These are phyloP conservation scores for Geophilus truncorum DNA, from an alignment of 2,888 invertebrate genomes.

Conservation along the genomic window DNA sequence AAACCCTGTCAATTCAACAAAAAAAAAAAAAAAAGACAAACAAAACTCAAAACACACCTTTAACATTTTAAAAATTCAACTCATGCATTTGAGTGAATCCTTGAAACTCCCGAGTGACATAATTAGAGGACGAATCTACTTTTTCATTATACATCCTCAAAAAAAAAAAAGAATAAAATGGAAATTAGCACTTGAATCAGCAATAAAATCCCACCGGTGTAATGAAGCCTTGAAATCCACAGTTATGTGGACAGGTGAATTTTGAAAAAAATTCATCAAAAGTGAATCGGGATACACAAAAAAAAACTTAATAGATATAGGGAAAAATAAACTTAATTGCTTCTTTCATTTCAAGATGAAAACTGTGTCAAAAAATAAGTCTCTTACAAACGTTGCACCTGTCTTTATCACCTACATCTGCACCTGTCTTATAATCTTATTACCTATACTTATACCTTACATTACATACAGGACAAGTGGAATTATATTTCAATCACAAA, in stretches of 20 bases:
- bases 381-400: not conserved
- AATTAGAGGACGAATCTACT: not conserved
- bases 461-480: not conserved
- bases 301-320: not conserved
- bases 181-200: not conserved
- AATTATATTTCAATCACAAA: not conserved
- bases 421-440: not conserved
- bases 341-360: conserved; percentile 5
- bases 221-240: not conserved
- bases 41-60: not conserved
- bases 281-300: no score
- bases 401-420: conserved; percentile 13
- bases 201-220: not conserved
- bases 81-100: conserved; percentile 11
- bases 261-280: not conserved
- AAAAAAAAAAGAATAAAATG: not conserved
- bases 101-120: not conserved
- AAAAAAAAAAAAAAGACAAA: not conserved
- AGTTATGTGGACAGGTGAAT: not conserved
- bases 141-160: not conserved
- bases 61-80: not conserved
- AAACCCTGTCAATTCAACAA: not conserved
- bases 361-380: conserved; percentile 18
- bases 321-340: not conserved
- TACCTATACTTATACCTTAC: not conserved